These are phyloP conservation scores for Scotopteryx bipunctaria DNA, from an alignment of 2,888 invertebrate species.

Conservation along the genomic window DNA sequence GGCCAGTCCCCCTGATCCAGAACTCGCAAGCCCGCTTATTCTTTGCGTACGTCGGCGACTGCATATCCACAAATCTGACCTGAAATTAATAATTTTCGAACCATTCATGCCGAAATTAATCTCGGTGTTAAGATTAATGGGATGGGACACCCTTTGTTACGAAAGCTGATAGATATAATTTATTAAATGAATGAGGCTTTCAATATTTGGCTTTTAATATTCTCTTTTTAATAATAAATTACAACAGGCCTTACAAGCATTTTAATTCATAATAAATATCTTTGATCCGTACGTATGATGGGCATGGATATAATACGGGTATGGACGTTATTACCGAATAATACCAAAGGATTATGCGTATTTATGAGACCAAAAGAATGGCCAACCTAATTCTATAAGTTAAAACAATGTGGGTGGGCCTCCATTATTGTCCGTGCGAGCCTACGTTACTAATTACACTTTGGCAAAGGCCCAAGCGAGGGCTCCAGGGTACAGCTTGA, in stretches of 20 bases:
- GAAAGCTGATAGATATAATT: neutral
- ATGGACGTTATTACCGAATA: too few relatives aligned
- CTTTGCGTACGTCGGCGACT: constrained; percentile 92
- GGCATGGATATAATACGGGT: too few relatives aligned
- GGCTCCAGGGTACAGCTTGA: constrained; percentile 62
- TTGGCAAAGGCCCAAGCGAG: constrained; percentile 71
- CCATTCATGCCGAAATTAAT: constrained; percentile 39
- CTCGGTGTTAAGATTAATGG: constrained; percentile 18
- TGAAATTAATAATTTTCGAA: constrained; percentile 60
- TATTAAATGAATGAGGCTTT: neutral
- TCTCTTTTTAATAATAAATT: too few relatives aligned
- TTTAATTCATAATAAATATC: neutral
- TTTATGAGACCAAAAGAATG: constrained; percentile 40
- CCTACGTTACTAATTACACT: constrained; percentile 73
- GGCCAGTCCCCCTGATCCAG: constrained; percentile 91
- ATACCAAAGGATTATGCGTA: constrained; percentile 16
- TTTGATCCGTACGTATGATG: too few relatives aligned
- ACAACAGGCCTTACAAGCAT: too few relatives aligned
- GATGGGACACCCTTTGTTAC: constrained; percentile 10
- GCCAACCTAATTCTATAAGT: constrained; percentile 60
- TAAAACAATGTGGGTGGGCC: constrained; percentile 64
- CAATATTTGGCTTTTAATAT: too few relatives aligned
- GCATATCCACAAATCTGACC: constrained; percentile 93
- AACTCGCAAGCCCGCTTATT: constrained; percentile 94
- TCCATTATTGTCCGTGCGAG: constrained; percentile 66